phyloP scores from a whole-genome alignment of 2,797 vertebrate genomes.

The Neosilurus mollespiculum region DNA sequence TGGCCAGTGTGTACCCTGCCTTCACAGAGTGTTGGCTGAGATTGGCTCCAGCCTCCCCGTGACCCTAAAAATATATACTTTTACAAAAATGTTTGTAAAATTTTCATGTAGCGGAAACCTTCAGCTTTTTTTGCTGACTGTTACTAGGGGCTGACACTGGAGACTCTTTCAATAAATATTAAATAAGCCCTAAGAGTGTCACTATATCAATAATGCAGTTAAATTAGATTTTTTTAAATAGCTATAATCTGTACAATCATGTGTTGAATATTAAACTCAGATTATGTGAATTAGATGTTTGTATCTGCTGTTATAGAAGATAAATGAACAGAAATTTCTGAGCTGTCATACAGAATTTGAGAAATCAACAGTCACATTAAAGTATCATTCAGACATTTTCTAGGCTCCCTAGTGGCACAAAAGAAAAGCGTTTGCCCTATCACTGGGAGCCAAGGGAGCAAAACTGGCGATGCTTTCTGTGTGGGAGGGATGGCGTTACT shows the following conservation, averaged over 20 bases:
- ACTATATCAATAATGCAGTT: too few species aligned
- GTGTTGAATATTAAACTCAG: background rate
- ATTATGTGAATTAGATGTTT: background rate
- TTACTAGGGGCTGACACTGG: too few species aligned
- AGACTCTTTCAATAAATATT: too few species aligned
- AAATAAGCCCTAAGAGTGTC: too few species aligned
- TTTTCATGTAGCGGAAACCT: too few species aligned
- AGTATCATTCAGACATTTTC: background rate
- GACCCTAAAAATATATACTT: too few species aligned
- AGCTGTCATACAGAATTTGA: background rate
- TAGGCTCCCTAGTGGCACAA: background rate
- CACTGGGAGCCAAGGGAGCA: background rate
- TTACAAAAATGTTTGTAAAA: too few species aligned
- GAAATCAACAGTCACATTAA: background rate
- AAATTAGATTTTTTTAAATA: background rate
- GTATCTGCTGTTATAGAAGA: background rate
- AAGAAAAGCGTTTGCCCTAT: background rate
- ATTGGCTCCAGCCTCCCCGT: too few species aligned
- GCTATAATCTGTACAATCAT: background rate
- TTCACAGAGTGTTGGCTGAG: too few species aligned
- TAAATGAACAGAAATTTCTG: background rate
- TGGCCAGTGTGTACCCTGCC: too few species aligned
- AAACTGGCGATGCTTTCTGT: background rate
- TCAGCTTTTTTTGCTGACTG: too few species aligned
- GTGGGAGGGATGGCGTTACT: background rate